Conservation (phyloP, 2,888 invertebrate species). For the Parascotia fuliginaria region DNA sequence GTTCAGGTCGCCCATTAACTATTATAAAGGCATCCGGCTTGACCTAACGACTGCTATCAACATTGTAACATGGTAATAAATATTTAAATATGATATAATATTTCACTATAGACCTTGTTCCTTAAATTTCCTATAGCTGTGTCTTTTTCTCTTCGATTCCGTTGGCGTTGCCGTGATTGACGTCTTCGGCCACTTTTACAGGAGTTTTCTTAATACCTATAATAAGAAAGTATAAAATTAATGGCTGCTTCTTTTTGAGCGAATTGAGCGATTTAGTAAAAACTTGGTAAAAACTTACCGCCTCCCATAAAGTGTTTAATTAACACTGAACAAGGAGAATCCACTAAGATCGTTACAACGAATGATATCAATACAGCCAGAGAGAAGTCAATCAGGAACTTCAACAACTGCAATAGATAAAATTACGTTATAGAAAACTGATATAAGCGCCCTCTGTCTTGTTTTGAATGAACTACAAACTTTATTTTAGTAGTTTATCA, state of each 20-base stretch:
- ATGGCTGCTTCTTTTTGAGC: too few species aligned
- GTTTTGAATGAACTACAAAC: background rate
- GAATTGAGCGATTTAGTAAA: too few species aligned
- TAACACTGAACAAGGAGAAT: slow-evolving; percentile 62
- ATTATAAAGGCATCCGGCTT: too few species aligned
- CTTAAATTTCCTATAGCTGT: background rate
- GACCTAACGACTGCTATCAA: too few species aligned
- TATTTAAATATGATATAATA: too few species aligned
- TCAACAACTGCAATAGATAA: slow-evolving; percentile 51
- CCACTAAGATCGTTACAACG: slow-evolving; percentile 58
- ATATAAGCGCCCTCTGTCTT: background rate
- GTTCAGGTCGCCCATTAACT: too few species aligned
- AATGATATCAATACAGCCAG: slow-evolving; percentile 56
- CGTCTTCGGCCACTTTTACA: background rate
- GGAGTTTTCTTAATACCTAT: slow-evolving; percentile 8
- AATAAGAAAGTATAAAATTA: background rate
- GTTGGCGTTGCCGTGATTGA: too few species aligned
- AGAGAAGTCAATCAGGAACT: slow-evolving; percentile 52
- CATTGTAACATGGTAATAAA: too few species aligned
- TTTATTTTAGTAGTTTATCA: background rate
- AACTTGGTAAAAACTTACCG: slow-evolving; percentile 44
- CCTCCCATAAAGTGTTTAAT: slow-evolving; percentile 60
- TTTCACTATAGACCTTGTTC: too few species aligned
- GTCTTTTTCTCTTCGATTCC: background rate
- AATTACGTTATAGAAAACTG: background rate